A percentile compares a stretch with the other conserved stretches of the same genome.
These are phyloP conservation scores for Somateria mollissima DNA, from an alignment of 2,797 vertebrate species.

Conservation along the genomic window DNA sequence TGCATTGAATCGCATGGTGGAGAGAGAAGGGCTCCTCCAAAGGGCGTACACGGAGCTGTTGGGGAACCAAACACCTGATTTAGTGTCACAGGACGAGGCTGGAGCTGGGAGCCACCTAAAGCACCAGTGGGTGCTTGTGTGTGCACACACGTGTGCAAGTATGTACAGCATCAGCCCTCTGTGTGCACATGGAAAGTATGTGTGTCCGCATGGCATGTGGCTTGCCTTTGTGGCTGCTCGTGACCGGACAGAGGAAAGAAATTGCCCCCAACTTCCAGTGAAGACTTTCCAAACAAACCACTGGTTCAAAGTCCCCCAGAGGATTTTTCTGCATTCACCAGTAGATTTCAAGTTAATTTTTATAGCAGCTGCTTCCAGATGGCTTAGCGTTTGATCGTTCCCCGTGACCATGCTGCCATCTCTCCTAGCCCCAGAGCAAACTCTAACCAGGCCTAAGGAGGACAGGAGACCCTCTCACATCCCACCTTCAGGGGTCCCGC, in stretches of 20 bases:
- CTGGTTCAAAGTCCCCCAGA: constrained; percentile 14
- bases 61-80: background rate
- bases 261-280: background rate
- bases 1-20: background rate
- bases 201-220: fast-evolving
- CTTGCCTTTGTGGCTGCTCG: background rate
- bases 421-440: background rate
- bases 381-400: background rate
- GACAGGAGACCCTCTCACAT: background rate
- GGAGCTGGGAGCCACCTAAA: background rate
- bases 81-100: background rate
- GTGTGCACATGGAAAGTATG: background rate
- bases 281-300: constrained; percentile 3
- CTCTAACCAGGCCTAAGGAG: background rate
- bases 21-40: background rate
- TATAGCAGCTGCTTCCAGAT: background rate
- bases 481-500: background rate
- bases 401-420: background rate
- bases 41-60: background rate
- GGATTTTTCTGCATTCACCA: background rate
- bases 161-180: background rate
- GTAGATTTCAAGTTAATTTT: constrained; percentile 57
- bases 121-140: background rate
- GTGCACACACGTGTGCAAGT: fast-evolving
- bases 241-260: background rate